These are phyloP conservation scores for Ibycter americanus DNA, from an alignment of 2,797 vertebrate genomes.

Conservation along the genomic window DNA sequence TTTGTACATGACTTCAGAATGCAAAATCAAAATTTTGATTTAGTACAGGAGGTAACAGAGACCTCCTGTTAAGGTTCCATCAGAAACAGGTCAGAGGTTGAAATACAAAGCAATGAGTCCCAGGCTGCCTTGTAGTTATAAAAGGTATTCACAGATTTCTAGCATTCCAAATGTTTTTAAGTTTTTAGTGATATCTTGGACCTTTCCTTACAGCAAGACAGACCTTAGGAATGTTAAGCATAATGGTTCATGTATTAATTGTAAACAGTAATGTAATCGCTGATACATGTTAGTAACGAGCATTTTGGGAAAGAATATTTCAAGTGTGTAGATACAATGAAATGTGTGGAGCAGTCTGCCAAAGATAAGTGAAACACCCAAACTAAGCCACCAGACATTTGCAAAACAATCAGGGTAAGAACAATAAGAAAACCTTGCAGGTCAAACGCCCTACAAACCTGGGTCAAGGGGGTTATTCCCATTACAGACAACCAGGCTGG, in stretches of 20 bases:
- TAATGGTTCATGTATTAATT: neutral
- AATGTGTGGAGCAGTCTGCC: neutral
- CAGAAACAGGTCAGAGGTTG: neutral
- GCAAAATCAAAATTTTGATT: neutral
- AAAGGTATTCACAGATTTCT: neutral
- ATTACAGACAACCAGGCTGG: neutral
- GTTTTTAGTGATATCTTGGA: neutral
- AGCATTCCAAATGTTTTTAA: neutral
- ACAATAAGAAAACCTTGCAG: neutral
- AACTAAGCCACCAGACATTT: neutral
- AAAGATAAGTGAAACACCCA: neutral
- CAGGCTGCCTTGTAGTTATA: neutral
- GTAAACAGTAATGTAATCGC: neutral
- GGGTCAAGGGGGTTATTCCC: fast-evolving
- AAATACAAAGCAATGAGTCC: neutral
- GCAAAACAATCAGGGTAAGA: neutral
- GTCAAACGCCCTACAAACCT: neutral
- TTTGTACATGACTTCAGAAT: constrained; percentile 4
- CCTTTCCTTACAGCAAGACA: neutral
- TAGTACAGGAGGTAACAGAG: neutral
- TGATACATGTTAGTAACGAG: neutral
- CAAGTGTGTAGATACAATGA: neutral
- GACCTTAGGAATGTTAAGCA: neutral
- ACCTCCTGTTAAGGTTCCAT: neutral
- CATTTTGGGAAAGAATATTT: neutral